Conservation (phyloP, 2,113 vertebrate species). For the Brienomyrus longianalis region DNA sequence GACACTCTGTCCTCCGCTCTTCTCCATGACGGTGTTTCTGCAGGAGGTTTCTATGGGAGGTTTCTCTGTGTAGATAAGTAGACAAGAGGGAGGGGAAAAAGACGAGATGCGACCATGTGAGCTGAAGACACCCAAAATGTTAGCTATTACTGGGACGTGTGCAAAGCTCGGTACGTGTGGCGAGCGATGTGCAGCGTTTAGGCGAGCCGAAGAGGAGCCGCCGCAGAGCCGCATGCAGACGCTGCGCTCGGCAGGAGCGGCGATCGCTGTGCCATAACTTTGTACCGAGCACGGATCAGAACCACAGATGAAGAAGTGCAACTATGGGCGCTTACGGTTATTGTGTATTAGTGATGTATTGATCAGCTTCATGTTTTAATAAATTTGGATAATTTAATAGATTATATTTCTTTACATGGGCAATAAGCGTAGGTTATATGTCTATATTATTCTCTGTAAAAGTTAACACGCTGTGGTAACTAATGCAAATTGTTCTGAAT, state of each 20-base stretch:
- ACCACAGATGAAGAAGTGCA: not conserved
- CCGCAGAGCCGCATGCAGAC: not conserved
- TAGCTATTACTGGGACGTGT: not conserved
- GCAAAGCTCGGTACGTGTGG: not conserved
- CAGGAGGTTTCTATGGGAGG: not conserved
- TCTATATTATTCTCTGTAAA: not conserved
- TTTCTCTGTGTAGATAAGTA: slow-evolving; percentile 6
- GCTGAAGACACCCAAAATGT: not conserved
- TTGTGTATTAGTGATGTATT: not conserved
- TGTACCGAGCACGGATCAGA: not conserved
- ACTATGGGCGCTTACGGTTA: not conserved
- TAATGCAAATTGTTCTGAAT: not conserved
- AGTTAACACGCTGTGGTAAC: not conserved
- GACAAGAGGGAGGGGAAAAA: not conserved
- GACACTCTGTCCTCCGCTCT: not conserved
- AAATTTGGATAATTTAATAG: not conserved
- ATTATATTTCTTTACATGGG: not conserved
- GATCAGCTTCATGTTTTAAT: not conserved
- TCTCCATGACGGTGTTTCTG: not conserved
- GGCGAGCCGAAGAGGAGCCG: not conserved
- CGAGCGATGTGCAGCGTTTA: not conserved
- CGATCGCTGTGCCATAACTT: not conserved
- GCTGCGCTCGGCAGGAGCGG: not conserved
- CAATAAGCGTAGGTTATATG: not conserved
- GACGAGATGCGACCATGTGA: not conserved